Percentiles rank a stretch among this genome's conserved stretches.
phyloP scores from a whole-genome alignment of 2,113 vertebrate species.

The Brachypodius melanocephalos region DNA sequence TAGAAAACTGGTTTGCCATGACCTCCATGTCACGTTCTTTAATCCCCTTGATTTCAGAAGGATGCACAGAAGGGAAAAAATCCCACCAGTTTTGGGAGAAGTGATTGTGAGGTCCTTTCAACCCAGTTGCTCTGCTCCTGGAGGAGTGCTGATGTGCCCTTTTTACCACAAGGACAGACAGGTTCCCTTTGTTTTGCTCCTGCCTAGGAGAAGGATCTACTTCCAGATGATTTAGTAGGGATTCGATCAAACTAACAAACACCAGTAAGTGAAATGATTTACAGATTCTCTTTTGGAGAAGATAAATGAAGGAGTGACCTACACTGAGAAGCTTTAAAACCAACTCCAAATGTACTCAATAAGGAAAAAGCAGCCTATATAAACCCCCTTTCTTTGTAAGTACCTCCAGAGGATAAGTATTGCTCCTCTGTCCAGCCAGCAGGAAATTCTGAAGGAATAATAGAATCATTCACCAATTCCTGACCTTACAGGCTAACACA shows the following conservation, averaged over 20 bases:
- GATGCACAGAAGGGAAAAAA: not conserved
- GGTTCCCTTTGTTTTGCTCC: constrained; percentile 14
- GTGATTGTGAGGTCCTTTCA: constrained; percentile 1
- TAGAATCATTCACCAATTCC: constrained; percentile 66
- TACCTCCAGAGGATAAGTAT: constrained; percentile 54
- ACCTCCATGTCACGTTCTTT: not conserved
- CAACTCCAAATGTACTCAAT: constrained; percentile 59
- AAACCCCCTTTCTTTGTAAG: constrained; percentile 51
- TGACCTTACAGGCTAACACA: constrained; percentile 48
- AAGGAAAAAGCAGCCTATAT: constrained; percentile 18
- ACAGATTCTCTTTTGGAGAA: constrained; percentile 51
- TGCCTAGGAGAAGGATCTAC: not conserved
- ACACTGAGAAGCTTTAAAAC: constrained; percentile 42
- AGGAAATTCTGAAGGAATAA: constrained; percentile 70
- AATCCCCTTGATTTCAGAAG: not conserved
- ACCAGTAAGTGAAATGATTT: constrained; percentile 59
- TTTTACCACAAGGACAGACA: constrained; percentile 4
- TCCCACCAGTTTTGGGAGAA: not conserved
- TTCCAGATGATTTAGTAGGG: constrained; percentile 55
- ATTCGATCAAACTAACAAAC: not conserved
- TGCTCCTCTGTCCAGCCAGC: constrained; percentile 53
- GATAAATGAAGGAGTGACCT: constrained; percentile 60
- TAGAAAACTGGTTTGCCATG: not conserved
- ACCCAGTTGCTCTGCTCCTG: not conserved
- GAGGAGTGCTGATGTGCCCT: constrained; percentile 15